phyloP scores from a whole-genome alignment of 1,140 invertebrate species.

The Carcinoscorpius rotundicauda region DNA sequence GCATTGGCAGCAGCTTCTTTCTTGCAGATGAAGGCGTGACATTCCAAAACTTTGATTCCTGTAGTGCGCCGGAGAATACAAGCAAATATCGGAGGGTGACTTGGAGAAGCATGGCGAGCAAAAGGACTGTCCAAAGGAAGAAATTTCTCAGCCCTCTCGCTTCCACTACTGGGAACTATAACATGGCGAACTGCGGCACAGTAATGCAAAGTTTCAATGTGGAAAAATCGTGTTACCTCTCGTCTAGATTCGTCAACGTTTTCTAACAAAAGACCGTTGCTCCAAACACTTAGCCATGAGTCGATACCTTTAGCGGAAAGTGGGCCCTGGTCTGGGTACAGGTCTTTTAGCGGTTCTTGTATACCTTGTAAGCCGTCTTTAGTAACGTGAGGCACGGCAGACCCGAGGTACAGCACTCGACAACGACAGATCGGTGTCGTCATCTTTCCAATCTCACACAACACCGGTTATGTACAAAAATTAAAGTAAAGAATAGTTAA shows the following conservation, averaged over 20 bases:
- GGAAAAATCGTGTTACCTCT: constrained; percentile 91
- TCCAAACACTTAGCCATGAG: constrained; percentile 94
- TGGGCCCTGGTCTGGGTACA: constrained; percentile 84
- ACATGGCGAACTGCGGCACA: constrained; percentile 89
- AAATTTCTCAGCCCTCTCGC: constrained; percentile 57
- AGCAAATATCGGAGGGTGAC: constrained; percentile 89
- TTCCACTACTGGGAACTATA: constrained; percentile 40
- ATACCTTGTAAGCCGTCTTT: constrained; percentile 96
- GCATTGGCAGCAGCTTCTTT: constrained; percentile 88
- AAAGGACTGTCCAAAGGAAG: constrained; percentile 93
- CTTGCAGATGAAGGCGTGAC: constrained; percentile 97
- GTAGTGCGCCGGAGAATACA: constrained; percentile 87
- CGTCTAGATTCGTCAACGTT: constrained; percentile 93
- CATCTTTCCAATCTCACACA: too few species aligned
- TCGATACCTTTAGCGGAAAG: constrained; percentile 74
- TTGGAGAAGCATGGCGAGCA: constrained; percentile 54
- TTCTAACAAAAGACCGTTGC: constrained; percentile 87
- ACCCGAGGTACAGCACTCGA: constrained; percentile 94
- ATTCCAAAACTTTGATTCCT: constrained; percentile 98
- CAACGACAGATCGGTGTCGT: constrained; percentile 87
- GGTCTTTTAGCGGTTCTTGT: constrained; percentile 86
- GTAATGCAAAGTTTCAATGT: constrained; percentile 90
- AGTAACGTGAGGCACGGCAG: constrained; percentile 91
- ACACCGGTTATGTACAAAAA: too few species aligned
- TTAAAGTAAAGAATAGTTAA: too few species aligned